Conservation (phyloP, 2,113 vertebrate species). For the Zosterops hypoxanthus region DNA sequence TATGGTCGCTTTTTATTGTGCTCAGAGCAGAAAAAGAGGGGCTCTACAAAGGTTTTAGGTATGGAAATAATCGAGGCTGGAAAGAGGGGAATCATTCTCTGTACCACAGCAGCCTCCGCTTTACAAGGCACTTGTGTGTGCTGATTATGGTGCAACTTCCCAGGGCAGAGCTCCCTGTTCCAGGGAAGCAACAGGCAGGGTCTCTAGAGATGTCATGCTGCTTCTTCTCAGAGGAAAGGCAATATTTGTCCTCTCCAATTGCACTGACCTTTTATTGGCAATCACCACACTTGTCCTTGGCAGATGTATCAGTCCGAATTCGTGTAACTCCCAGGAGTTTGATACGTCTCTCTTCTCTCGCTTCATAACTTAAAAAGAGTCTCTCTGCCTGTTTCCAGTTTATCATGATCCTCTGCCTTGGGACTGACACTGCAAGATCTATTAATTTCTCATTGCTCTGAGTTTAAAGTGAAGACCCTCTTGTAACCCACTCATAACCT, state of each 20-base stretch:
- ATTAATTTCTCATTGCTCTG: conserved; percentile 62
- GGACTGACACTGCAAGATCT: conserved; percentile 44
- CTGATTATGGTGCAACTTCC: not conserved
- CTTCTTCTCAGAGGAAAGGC: not conserved
- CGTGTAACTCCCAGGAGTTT: not conserved
- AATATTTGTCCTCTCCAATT: not conserved
- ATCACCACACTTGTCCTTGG: not conserved
- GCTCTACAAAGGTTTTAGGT: not conserved
- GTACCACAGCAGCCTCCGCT: not conserved
- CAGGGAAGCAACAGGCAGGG: not conserved
- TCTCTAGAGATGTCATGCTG: not conserved
- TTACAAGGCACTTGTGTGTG: not conserved
- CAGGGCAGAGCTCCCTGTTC: not conserved
- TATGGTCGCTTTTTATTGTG: not conserved
- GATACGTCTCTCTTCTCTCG: not conserved
- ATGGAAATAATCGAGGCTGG: not conserved
- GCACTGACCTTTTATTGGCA: conserved; percentile 22
- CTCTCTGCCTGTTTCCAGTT: conserved; percentile 29
- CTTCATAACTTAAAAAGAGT: not conserved
- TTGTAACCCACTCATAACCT: conserved; percentile 59
- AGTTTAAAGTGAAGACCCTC: conserved; percentile 53
- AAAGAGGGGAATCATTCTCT: not conserved
- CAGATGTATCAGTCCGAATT: not conserved
- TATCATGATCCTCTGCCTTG: conserved; percentile 44
- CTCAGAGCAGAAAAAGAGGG: not conserved